Percentiles rank a stretch among this genome's conserved stretches.
phyloP scores from a whole-genome alignment of 2,888 invertebrate species.

The Ametastegia equiseti region DNA sequence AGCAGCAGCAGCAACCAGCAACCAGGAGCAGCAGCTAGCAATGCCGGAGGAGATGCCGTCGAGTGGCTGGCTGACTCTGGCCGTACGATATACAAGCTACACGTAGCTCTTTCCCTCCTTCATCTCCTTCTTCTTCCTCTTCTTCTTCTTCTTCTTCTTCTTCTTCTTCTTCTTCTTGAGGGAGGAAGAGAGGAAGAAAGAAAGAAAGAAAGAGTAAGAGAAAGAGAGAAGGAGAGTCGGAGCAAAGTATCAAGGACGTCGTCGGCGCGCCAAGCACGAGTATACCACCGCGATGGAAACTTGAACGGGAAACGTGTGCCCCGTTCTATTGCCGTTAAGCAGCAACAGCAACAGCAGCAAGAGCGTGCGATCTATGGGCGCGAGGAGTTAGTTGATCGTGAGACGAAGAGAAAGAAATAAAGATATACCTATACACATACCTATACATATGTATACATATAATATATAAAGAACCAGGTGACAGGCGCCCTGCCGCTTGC shows the following conservation, averaged over 20 bases:
- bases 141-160: constrained; percentile 14
- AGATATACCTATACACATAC: background rate
- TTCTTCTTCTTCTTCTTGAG: background rate
- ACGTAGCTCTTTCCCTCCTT: background rate
- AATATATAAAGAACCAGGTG: background rate
- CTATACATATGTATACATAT: background rate
- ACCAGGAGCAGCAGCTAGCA: too few species aligned
- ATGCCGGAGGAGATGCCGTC: constrained; percentile 36
- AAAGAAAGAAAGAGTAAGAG: constrained; percentile 36
- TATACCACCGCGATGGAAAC: background rate
- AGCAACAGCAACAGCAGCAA: background rate
- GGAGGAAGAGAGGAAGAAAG: constrained; percentile 13
- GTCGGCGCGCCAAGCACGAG: constrained; percentile 16
- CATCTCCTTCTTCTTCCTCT: background rate
- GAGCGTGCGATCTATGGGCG: background rate
- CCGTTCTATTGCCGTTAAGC: background rate
- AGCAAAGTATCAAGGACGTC: constrained; percentile 11
- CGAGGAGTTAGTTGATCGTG: background rate
- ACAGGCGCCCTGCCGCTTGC: background rate
- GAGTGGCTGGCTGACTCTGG: constrained; percentile 21
- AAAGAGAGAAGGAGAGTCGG: constrained; percentile 22
- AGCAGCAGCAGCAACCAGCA: too few species aligned
- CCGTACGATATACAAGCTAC: background rate
- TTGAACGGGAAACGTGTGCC: background rate
- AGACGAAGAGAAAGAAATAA: background rate